A percentile compares a stretch with the other conserved stretches of the same genome.
Evolutionary conservation across 2,888 invertebrate genomes (phyloP).

Genomic region (Gastrophysa polygoni): DNA sequence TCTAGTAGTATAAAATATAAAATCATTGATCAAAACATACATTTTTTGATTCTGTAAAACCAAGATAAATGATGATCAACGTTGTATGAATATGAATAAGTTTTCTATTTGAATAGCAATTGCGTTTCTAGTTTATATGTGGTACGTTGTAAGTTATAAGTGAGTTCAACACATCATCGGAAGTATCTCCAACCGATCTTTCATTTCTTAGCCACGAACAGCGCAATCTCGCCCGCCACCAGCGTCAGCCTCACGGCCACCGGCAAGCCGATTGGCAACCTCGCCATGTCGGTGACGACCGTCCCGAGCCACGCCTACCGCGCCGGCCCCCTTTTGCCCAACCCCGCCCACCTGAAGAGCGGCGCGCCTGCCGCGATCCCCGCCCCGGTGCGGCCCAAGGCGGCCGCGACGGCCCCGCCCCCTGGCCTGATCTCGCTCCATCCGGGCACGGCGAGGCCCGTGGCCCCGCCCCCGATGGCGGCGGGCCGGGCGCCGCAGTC

Average conservation of each 20-base stretch:
- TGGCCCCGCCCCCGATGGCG: constrained; percentile 47
- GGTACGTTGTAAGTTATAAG: too few species aligned
- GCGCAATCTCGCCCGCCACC: too few species aligned
- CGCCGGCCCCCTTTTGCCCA: constrained; percentile 36
- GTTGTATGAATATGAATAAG: too few species aligned
- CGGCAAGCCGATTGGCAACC: constrained; percentile 16
- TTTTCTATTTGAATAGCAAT: too few species aligned
- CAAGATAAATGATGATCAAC: too few species aligned
- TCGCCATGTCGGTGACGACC: constrained; percentile 33
- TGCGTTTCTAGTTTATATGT: too few species aligned
- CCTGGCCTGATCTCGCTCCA: constrained; percentile 56
- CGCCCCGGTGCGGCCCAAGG: constrained; percentile 28
- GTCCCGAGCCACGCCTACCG: constrained; percentile 44
- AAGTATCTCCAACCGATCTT: neutral
- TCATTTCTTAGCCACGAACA: too few species aligned
- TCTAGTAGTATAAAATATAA: too few species aligned
- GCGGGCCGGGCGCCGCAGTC: constrained; percentile 49
- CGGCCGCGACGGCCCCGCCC: constrained; percentile 42
- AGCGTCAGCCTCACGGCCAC: constrained; percentile 19
- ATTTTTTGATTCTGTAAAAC: too few species aligned
- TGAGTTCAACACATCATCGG: too few species aligned
- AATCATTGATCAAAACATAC: too few species aligned
- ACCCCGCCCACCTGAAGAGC: constrained; percentile 41
- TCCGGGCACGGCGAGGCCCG: constrained; percentile 49
- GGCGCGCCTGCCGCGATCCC: neutral